These are phyloP conservation scores for Uloborus diversus DNA, from an alignment of 1,140 invertebrate genomes.

Conservation along the genomic window DNA sequence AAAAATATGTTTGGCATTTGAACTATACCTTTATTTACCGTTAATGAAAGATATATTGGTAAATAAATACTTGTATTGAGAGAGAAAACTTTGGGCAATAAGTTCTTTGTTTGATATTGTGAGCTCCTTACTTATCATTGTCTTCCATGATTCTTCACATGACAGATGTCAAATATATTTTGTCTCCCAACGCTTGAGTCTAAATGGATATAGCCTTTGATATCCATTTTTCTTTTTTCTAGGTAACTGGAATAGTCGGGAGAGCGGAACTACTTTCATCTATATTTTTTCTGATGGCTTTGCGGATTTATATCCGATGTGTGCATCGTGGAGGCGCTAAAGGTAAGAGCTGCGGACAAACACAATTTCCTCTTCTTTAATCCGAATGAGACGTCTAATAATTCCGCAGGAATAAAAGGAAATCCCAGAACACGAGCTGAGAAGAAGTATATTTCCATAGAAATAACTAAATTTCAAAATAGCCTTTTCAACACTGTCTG, in stretches of 20 bases:
- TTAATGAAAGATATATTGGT: no score
- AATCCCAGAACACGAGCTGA: neutral
- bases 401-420: neutral
- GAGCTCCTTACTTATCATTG: no score
- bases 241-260: constrained; percentile 88
- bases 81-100: no score
- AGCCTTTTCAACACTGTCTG: no score
- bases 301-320: constrained; percentile 3
- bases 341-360: constrained; percentile 29
- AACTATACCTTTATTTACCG: no score
- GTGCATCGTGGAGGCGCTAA: neutral
- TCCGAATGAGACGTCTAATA: neutral
- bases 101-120: no score
- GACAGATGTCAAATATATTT: constrained; percentile 29
- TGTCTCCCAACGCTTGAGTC: neutral
- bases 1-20: no score
- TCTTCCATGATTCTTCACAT: no score
- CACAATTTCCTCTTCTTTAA: constrained; percentile 28
- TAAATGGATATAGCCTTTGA: constrained; percentile 11
- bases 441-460: no score
- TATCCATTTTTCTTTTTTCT: constrained; percentile 53
- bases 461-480: no score
- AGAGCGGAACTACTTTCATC: constrained; percentile 95
- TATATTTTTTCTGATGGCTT: constrained; percentile 75
- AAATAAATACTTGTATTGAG: no score